phyloP scores from a whole-genome alignment of 1,140 invertebrate species.

The Lepidurus couesii region DNA sequence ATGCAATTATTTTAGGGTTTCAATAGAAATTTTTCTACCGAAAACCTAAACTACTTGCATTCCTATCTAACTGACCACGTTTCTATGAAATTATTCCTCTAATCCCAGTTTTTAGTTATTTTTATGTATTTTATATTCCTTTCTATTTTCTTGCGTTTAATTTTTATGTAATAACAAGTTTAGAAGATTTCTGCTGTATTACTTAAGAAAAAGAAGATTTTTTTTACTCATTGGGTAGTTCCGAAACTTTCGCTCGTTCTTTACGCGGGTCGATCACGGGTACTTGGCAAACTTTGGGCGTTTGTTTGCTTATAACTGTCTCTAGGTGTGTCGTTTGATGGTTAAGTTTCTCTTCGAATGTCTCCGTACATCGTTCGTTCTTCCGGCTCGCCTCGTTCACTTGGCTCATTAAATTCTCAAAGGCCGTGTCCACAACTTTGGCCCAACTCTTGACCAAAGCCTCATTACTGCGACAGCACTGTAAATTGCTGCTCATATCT shows the following conservation, averaged over 20 bases:
- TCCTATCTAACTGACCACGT: too few species aligned
- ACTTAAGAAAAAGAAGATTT: neutral
- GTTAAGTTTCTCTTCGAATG: slow-evolving; percentile 24
- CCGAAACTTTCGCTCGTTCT: neutral
- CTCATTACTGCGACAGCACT: slow-evolving; percentile 32
- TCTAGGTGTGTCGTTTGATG: slow-evolving; percentile 14
- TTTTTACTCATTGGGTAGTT: neutral
- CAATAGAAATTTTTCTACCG: too few species aligned
- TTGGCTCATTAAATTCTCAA: slow-evolving; percentile 17
- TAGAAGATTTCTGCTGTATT: too few species aligned
- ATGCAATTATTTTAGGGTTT: too few species aligned
- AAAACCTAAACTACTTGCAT: too few species aligned
- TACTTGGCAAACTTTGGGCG: neutral
- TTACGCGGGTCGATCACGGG: neutral
- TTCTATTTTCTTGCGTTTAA: too few species aligned
- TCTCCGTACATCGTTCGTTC: slow-evolving; percentile 24
- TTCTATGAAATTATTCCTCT: too few species aligned
- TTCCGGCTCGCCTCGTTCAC: slow-evolving; percentile 26
- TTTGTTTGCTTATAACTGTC: neutral
- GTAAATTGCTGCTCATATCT: slow-evolving; percentile 27
- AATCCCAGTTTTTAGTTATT: too few species aligned
- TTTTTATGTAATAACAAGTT: too few species aligned
- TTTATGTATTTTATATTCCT: too few species aligned
- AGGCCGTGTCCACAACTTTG: slow-evolving; percentile 28
- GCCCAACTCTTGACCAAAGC: slow-evolving; percentile 5